phyloP scores from a whole-genome alignment of 92 coral and sea anemone species.

The Zoanthus sansibaricus region DNA sequence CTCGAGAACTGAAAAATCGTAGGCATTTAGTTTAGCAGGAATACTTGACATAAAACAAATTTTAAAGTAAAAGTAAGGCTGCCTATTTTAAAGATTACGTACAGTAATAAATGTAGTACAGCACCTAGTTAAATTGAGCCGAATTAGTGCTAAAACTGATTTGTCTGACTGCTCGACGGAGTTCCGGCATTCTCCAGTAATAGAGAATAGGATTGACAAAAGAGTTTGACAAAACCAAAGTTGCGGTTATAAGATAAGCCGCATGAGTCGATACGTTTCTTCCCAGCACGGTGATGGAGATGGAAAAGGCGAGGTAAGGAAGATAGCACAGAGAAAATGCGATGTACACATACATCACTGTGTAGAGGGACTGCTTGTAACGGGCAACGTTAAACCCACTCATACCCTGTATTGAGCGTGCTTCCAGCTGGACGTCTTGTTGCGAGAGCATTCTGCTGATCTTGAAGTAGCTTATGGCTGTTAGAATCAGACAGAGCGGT shows the following conservation, averaged over 20 bases:
- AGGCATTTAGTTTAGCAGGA: too few species aligned
- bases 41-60: too few species aligned
- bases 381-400: conserved; percentile 30
- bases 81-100: too few species aligned
- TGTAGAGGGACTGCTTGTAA: conserved; percentile 46
- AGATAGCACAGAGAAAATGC: conserved; percentile 23
- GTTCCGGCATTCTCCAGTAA: conserved; percentile 42
- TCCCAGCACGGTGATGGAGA: conserved; percentile 14
- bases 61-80: too few species aligned
- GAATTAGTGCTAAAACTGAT: conserved; percentile 25
- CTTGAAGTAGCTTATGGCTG: conserved; percentile 32
- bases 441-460: conserved; percentile 1
- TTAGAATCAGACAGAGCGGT: conserved; percentile 21
- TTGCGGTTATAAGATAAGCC: conserved; percentile 20
- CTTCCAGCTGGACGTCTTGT: conserved; percentile 12
- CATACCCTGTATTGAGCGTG: neutral
- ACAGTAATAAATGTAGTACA: too few species aligned
- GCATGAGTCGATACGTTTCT: conserved; percentile 32
- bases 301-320: conserved; percentile 25
- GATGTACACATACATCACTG: conserved; percentile 35
- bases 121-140: conserved; percentile 4
- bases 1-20: too few species aligned
- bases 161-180: conserved; percentile 29
- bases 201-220: conserved; percentile 39
- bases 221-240: conserved; percentile 21